A percentile compares a stretch with the other conserved stretches of the same genome.
Conservation (phyloP, 2,797 vertebrate species). For the Sphenopsis melanotis region DNA sequence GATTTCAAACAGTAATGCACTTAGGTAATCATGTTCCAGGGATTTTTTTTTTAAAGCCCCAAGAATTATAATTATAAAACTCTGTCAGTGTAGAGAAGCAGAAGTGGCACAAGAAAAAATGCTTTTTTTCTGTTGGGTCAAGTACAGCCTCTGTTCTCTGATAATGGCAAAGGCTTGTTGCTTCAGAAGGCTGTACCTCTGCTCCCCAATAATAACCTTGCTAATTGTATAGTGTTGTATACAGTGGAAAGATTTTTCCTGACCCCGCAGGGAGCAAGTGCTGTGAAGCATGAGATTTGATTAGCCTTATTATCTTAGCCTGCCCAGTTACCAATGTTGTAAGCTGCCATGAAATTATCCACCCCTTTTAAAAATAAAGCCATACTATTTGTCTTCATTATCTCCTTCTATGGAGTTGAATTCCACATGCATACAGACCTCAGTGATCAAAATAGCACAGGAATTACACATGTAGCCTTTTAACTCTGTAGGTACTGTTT, state of each 20-base stretch:
- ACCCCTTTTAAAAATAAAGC: constrained; percentile 62
- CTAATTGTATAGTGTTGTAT: constrained; percentile 5
- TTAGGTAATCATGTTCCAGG: neutral
- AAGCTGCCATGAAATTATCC: constrained; percentile 63
- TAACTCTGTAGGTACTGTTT: constrained; percentile 5
- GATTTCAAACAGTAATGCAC: constrained; percentile 8
- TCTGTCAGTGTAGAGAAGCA: neutral
- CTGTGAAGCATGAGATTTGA: constrained; percentile 64
- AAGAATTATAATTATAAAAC: neutral
- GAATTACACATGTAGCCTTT: constrained; percentile 18
- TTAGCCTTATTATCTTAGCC: constrained; percentile 58
- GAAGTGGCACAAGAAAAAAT: neutral
- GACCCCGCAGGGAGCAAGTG: constrained; percentile 10
- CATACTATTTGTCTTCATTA: constrained; percentile 53
- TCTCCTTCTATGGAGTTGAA: constrained; percentile 42
- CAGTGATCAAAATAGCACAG: constrained; percentile 38
- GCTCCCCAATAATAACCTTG: constrained; percentile 32
- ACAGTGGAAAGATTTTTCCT: constrained; percentile 31
- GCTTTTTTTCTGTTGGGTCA: neutral
- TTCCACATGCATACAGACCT: constrained; percentile 36
- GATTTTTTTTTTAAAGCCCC: neutral
- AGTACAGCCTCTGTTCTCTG: neutral
- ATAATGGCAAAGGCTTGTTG: neutral
- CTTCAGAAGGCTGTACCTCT: constrained; percentile 33
- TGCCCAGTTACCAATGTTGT: constrained; percentile 57